These are phyloP conservation scores for Amaurobius ferox DNA, from an alignment of 2,888 invertebrate species.

Conservation along the genomic window DNA sequence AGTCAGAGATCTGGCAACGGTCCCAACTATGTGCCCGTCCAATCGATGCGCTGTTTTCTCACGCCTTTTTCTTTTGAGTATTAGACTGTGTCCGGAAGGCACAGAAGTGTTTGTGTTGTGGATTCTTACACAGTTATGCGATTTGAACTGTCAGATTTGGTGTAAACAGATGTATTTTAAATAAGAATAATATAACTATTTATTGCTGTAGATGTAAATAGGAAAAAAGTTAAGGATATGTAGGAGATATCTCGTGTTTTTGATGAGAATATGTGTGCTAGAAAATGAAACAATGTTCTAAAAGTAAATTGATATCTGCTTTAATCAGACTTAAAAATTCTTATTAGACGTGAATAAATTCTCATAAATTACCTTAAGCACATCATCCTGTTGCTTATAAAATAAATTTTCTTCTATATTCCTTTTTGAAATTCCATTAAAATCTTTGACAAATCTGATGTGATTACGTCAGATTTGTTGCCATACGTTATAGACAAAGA, in stretches of 20 bases:
- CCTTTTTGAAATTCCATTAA: no score
- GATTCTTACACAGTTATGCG: background rate
- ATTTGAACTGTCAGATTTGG: background rate
- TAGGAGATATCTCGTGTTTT: background rate
- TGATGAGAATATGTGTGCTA: no score
- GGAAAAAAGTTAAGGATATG: background rate
- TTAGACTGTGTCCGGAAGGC: background rate
- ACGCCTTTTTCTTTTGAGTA: background rate
- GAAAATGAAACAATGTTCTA: background rate
- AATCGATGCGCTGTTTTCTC: background rate
- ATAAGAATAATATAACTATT: background rate
- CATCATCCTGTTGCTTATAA: no score
- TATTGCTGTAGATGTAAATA: background rate
- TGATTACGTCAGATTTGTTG: no score
- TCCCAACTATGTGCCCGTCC: background rate
- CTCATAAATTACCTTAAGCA: no score
- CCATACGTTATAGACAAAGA: no score
- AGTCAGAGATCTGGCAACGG: constrained; percentile 12
- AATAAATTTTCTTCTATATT: no score
- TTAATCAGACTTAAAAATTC: no score
- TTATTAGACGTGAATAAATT: no score
- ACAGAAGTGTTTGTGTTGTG: background rate
- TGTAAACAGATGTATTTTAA: background rate
- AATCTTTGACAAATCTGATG: no score
- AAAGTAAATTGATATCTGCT: background rate